phyloP scores from a whole-genome alignment of 2,797 vertebrate species.

The Urophycis tenuis region DNA sequence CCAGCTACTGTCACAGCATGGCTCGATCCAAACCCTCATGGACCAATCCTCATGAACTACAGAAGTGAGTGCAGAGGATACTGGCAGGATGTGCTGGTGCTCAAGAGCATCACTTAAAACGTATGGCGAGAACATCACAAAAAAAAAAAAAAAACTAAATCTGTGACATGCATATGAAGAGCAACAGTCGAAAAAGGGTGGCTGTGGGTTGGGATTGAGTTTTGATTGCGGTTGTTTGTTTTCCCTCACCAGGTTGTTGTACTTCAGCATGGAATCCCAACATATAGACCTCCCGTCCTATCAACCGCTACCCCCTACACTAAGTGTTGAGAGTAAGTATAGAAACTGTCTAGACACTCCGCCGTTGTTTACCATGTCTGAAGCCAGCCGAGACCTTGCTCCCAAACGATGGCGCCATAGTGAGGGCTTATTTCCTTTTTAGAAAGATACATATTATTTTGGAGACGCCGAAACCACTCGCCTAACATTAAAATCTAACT shows the following conservation, averaged over 20 bases:
- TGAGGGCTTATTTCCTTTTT: not conserved
- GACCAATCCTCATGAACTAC: conserved; percentile 68
- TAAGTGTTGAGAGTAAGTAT: conserved; percentile 65
- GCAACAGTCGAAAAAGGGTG: not conserved
- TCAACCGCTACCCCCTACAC: conserved; percentile 62
- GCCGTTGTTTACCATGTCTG: not conserved
- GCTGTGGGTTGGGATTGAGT: not conserved
- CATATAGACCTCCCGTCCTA: conserved; percentile 68
- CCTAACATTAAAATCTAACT: not conserved
- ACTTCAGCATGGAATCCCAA: conserved; percentile 76
- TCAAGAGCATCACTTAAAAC: not conserved
- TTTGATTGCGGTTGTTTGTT: conserved; percentile 8
- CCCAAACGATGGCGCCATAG: not conserved
- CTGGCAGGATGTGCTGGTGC: not conserved
- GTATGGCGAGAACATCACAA: not conserved
- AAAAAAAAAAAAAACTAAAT: not conserved
- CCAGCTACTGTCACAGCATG: conserved; percentile 77
- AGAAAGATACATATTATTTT: not conserved
- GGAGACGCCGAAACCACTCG: not conserved
- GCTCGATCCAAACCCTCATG: conserved; percentile 81
- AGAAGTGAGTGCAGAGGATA: conserved; percentile 75
- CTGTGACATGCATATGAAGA: not conserved
- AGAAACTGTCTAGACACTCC: not conserved
- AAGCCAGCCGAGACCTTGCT: not conserved
- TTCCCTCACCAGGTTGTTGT: conserved; percentile 69